Evolutionary conservation across 2,888 invertebrate genomes (phyloP).

Genomic region (Amphiduros pacificus): DNA sequence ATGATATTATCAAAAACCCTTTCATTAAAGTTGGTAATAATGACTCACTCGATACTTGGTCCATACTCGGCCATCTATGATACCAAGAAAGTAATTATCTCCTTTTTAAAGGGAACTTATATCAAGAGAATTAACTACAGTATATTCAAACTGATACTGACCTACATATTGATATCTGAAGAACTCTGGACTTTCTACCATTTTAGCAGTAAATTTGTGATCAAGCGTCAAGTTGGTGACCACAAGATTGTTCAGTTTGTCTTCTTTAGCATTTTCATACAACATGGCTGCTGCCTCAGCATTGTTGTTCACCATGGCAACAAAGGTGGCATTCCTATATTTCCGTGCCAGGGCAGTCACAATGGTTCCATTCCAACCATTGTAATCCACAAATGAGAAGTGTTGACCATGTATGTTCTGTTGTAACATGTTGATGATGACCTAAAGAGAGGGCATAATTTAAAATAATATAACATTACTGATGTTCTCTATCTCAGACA

Average conservation of each 20-base stretch:
- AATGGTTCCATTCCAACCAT: neutral
- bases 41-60: too few relatives aligned
- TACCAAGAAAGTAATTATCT: too few relatives aligned
- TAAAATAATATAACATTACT: neutral
- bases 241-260: neutral
- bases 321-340: neutral
- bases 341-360: neutral
- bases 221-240: slow-evolving; percentile 2
- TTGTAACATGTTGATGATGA: slow-evolving; percentile 4
- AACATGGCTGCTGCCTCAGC: neutral
- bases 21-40: too few relatives aligned
- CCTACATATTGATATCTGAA: slow-evolving; percentile 26
- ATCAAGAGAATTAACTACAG: neutral
- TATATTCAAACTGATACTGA: slow-evolving; percentile 11
- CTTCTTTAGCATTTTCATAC: neutral
- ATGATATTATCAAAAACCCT: too few relatives aligned
- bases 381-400: slow-evolving; percentile 19
- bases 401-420: neutral
- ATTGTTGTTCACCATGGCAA: neutral
- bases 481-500: too few relatives aligned
- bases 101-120: too few relatives aligned
- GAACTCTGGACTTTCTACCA: slow-evolving; percentile 25
- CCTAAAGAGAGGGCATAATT: neutral
- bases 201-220: slow-evolving; percentile 12
- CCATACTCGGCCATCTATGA: too few relatives aligned